These are phyloP conservation scores for Drosophila mimica DNA, from an alignment of 2,888 invertebrate species.

Conservation along the genomic window DNA sequence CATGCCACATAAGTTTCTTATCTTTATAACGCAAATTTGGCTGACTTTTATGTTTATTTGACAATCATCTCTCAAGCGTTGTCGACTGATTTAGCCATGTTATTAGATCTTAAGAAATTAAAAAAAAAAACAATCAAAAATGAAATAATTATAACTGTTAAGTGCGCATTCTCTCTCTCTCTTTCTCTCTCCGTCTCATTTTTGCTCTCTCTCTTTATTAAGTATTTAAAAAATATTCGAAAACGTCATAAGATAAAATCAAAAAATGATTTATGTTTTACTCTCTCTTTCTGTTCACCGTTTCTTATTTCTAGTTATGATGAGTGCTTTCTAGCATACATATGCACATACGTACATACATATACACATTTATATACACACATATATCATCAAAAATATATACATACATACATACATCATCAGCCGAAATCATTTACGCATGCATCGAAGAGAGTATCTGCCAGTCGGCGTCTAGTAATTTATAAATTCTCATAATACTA, in stretches of 20 bases:
- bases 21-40: slow-evolving; percentile 13
- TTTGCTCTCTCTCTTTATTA: background rate
- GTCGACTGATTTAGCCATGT: slow-evolving; percentile 17
- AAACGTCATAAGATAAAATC: background rate
- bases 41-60: slow-evolving; percentile 9
- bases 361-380: no score
- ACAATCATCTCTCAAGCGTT: slow-evolving; percentile 25
- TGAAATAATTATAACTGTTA: background rate
- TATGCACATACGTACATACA: background rate
- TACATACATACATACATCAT: background rate
- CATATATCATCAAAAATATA: background rate
- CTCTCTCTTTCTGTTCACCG: background rate
- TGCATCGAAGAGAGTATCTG: slow-evolving; percentile 15
- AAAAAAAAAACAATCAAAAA: background rate
- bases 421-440: background rate
- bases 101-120: slow-evolving; percentile 10
- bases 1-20: background rate
- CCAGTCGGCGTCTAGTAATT: background rate
- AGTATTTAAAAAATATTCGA: background rate
- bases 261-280: background rate
- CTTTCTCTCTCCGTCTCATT: background rate
- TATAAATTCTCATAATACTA: slow-evolving; percentile 29
- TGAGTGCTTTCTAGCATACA: background rate
- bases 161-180: background rate
- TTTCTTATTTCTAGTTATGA: background rate